Conservation (phyloP, 2,113 vertebrate species). For the Psephotus haematonotus region DNA sequence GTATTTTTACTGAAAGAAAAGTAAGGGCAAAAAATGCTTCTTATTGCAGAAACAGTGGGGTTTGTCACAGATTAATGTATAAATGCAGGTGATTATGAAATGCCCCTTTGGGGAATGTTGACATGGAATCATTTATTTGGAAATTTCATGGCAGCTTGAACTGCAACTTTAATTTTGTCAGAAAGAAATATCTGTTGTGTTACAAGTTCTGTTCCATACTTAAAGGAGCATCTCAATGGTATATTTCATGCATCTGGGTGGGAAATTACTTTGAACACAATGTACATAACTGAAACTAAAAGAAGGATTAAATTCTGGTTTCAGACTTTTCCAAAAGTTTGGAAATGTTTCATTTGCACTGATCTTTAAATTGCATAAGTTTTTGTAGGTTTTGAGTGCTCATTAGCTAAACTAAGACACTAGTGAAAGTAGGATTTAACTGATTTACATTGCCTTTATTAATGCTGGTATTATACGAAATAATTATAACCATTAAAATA, state of each 20-base stretch:
- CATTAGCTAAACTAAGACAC: neutral
- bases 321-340: neutral
- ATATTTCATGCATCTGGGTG: neutral
- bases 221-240: neutral
- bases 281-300: neutral
- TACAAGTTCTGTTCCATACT: neutral
- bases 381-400: neutral
- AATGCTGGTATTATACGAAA: neutral
- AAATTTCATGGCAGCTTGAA: neutral
- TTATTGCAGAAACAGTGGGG: slow-evolving; percentile 55
- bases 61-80: slow-evolving; percentile 59
- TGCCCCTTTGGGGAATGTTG: slow-evolving; percentile 33
- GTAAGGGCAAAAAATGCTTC: slow-evolving; percentile 61
- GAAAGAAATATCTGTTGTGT: neutral
- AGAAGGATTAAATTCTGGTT: neutral
- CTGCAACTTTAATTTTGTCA: slow-evolving; percentile 40
- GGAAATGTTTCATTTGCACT: neutral
- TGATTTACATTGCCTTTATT: slow-evolving; percentile 2
- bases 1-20: slow-evolving; percentile 68
- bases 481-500: neutral
- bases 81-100: slow-evolving; percentile 51
- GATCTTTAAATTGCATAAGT: neutral
- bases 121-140: slow-evolving; percentile 40
- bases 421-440: neutral
- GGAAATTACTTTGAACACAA: neutral